phyloP scores from a whole-genome alignment of 2,797 vertebrate species.

The Sitta carolinensis region DNA sequence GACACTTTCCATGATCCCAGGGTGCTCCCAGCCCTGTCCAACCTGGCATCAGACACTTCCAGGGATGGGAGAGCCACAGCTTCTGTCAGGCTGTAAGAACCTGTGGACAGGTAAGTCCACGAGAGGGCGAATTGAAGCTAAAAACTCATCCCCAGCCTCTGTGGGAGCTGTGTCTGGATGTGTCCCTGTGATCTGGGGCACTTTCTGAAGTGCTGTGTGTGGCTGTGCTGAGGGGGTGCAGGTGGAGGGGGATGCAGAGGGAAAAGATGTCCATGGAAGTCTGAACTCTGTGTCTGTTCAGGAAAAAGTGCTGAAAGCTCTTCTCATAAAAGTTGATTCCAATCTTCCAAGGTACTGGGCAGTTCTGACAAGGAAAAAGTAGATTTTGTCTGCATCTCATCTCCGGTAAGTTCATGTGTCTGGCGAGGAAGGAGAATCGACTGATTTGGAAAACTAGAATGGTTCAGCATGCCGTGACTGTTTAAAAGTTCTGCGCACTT shows the following conservation, averaged over 20 bases:
- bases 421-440: background rate
- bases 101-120: background rate
- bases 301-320: background rate
- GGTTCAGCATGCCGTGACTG: background rate
- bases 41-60: rapidly evolving
- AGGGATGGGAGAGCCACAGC: background rate
- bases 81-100: background rate
- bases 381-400: background rate
- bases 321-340: background rate
- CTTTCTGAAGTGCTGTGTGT: background rate
- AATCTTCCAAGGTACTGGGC: background rate
- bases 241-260: background rate
- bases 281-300: background rate
- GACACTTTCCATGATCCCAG: background rate
- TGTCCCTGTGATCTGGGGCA: background rate
- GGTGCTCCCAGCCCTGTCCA: rapidly evolving
- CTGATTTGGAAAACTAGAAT: background rate
- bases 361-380: background rate
- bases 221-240: rapidly evolving
- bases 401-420: background rate
- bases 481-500: background rate
- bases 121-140: background rate
- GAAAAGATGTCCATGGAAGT: rapidly evolving
- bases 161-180: rapidly evolving
- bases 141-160: rapidly evolving